Evolutionary conservation across 2,888 invertebrate species (phyloP).

Genomic region (Mesoligia furuncula): DNA sequence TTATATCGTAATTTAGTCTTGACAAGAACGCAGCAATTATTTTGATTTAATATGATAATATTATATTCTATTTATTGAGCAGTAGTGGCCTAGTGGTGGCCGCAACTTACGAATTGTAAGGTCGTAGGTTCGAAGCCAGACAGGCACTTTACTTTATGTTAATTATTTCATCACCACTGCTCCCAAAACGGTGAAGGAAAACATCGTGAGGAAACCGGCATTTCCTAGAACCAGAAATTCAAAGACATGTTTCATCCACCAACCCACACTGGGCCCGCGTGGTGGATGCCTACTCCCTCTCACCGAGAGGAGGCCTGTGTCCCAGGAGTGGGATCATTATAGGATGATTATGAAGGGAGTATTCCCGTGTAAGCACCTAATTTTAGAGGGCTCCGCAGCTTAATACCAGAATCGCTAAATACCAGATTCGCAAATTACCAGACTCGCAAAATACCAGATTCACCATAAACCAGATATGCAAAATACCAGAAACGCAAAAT

Average conservation of each 20-base stretch:
- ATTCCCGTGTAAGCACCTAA: no score
- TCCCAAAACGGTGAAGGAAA: not conserved
- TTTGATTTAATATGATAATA: not conserved
- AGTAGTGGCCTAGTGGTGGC: not conserved
- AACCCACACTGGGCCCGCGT: no score
- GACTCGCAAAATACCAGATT: no score
- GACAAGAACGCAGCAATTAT: conserved; percentile 5
- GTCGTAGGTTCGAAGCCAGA: not conserved
- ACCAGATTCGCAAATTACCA: no score
- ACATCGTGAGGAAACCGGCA: not conserved
- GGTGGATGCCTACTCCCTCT: no score
- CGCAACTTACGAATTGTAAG: not conserved
- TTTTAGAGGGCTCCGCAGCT: no score
- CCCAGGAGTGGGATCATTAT: not conserved
- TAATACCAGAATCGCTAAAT: no score
- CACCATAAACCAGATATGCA: no score
- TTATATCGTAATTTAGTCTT: conserved; percentile 23
- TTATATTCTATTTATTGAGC: not conserved
- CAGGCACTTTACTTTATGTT: not conserved
- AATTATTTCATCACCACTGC: not conserved
- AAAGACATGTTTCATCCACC: no score
- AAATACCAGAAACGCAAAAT: no score
- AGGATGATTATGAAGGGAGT: not conserved
- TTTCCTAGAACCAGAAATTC: no score
- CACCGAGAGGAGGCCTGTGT: no score